phyloP scores from a whole-genome alignment of 2,888 invertebrate species.

The Amphipyra tragopoginis region DNA sequence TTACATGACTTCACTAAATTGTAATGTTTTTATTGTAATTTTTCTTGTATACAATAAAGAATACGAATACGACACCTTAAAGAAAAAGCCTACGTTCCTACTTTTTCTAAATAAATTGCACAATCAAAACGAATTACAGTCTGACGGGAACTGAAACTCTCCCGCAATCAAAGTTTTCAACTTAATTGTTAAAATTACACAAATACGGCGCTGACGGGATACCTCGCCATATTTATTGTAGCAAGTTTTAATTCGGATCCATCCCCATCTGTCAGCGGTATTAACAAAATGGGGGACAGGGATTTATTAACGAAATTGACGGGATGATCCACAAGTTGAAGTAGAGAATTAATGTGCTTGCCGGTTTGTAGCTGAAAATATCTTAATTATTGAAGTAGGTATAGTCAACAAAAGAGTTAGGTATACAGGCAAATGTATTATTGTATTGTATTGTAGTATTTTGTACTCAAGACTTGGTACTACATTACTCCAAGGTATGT shows the following conservation, averaged over 20 bases:
- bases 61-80: no score
- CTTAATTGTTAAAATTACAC: slow-evolving; percentile 46
- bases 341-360: slow-evolving; percentile 5
- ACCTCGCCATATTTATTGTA: slow-evolving; percentile 50
- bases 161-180: slow-evolving; percentile 48
- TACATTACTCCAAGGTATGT: no score
- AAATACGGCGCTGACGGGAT: slow-evolving; percentile 34
- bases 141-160: slow-evolving; percentile 16
- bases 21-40: no score
- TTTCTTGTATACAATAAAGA: no score
- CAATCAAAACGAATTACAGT: slow-evolving; percentile 17
- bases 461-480: no score
- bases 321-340: slow-evolving; percentile 13
- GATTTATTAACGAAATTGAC: slow-evolving; percentile 37
- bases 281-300: slow-evolving; percentile 12
- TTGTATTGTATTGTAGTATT: no score
- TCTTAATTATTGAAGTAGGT: no score
- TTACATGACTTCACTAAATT: no score
- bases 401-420: no score
- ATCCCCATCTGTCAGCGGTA: slow-evolving; percentile 40
- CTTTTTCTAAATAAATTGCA: background rate
- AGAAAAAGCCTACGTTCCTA: background rate
- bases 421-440: no score
- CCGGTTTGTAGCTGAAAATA: background rate
- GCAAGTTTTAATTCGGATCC: slow-evolving; percentile 49